Base-by-base conservation (phyloP, 2,113 vertebrate species). In the Bostrychus sinensis region DNA sequence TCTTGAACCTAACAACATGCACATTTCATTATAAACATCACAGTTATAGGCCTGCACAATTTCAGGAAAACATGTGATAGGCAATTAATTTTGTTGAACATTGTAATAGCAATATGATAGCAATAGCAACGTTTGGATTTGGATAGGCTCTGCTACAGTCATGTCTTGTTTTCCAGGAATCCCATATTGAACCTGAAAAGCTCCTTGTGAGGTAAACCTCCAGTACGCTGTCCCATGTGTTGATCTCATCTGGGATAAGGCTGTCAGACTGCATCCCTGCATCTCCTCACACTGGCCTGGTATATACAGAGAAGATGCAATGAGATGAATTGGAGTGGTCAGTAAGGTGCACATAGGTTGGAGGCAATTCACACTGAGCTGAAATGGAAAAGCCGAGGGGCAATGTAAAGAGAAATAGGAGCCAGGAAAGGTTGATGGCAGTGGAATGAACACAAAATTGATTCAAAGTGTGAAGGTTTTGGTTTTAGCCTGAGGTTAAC, bases 401-500 rank as follows among this genome's bases (percentile, higher is more conserved):
- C 39, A 45, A 56, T 19, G 37, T 61, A 14, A 42, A 59, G 37
- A 11, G 2, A 19, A n/a, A 26, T 4, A 17, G 51, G 56, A 70
- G 46, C 23, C 41, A 51, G 32, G 11, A 19, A 37, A 54, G 26
- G 32, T 25, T 67, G 68, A 70, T 56, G 32, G 63, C 46, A 63
- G 0, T 19, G 42, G 64, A 82, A 67, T 65, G 74, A 67, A 51
- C 53, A n/a, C 28, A 32, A 28, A 75, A 77, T 56, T 6, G 58
- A 70, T 77, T 65, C 60, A 55, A 79, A 67, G 77, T 71, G 69
- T 62, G 53, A 69, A 9, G 14, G 32, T 48, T 56, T 58, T 45
- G 12, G 36, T 66, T 70, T 56, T 23, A 66, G 63, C 32, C 16
- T 61, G 55, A 77, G 78, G 81, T 75, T 81, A 77, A 72, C 48